These are phyloP conservation scores for Opisthocomus hoazin DNA, from an alignment of 2,113 vertebrate species.

Conservation along the genomic window DNA sequence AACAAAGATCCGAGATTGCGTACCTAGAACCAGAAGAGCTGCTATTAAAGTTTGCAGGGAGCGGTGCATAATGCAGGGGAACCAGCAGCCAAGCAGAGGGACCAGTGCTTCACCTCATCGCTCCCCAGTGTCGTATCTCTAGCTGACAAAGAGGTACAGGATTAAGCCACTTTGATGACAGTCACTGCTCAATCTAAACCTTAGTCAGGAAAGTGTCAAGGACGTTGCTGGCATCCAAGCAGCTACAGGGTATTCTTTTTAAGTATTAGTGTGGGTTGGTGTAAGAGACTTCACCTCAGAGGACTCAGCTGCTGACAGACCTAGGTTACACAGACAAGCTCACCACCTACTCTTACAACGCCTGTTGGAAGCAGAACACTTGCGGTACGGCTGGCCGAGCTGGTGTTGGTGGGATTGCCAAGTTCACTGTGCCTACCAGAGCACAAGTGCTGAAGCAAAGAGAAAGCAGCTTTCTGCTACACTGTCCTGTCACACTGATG, in stretches of 20 bases:
- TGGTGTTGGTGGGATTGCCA: neutral
- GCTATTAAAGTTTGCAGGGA: neutral
- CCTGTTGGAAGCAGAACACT: neutral
- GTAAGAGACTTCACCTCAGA: neutral
- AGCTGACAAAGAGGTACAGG: neutral
- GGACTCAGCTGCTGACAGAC: neutral
- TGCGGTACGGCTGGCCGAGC: neutral
- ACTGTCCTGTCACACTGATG: neutral
- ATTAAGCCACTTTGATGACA: neutral
- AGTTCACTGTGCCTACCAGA: neutral
- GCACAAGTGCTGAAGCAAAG: neutral
- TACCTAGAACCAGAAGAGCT: neutral
- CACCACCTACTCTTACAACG: neutral
- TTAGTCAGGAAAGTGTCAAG: neutral
- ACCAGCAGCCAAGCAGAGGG: neutral
- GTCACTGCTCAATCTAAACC: neutral
- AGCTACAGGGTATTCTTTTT: neutral
- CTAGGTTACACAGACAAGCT: neutral
- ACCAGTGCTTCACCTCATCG: neutral
- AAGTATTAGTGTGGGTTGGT: neutral
- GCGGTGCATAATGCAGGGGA: neutral
- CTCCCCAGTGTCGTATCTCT: neutral
- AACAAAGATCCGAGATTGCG: neutral
- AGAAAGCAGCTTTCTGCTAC: neutral
- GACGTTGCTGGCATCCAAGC: neutral